Evolutionary conservation across 2,888 invertebrate species (phyloP), one percentile per base, ranked within the genome.

Genomic region (Thalpophila matura): DNA sequence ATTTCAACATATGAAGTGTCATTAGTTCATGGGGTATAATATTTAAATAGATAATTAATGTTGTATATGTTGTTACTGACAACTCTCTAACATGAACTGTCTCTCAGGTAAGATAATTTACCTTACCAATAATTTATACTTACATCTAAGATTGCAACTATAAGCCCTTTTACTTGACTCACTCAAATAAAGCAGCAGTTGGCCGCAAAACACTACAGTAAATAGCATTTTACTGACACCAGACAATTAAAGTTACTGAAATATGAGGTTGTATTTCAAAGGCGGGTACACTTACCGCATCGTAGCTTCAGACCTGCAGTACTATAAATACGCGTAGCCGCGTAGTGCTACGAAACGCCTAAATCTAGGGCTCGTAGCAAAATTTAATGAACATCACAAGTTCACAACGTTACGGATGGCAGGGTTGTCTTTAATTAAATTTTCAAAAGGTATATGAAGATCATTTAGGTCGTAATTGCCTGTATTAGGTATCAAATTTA

Each of bases 321-420:
- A 57, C 77, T 71, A 85, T 87, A 85, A 86, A 87, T 85, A 83
- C 68, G 27, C 9, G 31, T 4, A 55, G 63, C 60, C 68, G 27
- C 9, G 31, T 4, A 55, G 63, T 61, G 62, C 77, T 74, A 38
- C 75, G 27, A n/a, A 47, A 67, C 68, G 49, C 50, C 51, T 37
- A 82, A 77, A 78, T 70, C 67, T 65, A 60, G 65, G 55, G 31
- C 43, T 59, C 24, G 9, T n/a, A 29, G 40, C 10, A 3, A 43
- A 53, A 74, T 61, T 65, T 60, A 40, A 69, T 62, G 33, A 46
- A 59, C 24, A 14, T 20, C 24, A 27, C 38, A 33, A n/a, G n/a
- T n/a, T 35, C 37, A 22, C 40, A 42, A 33, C 27, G 14, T 22
- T 51, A 43, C 9, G 58, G 40, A 40, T 55, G 22, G 31, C 46